Evolutionary conservation across 2,797 vertebrate species (phyloP).

Genomic region (Sparidentex hasta): DNA sequence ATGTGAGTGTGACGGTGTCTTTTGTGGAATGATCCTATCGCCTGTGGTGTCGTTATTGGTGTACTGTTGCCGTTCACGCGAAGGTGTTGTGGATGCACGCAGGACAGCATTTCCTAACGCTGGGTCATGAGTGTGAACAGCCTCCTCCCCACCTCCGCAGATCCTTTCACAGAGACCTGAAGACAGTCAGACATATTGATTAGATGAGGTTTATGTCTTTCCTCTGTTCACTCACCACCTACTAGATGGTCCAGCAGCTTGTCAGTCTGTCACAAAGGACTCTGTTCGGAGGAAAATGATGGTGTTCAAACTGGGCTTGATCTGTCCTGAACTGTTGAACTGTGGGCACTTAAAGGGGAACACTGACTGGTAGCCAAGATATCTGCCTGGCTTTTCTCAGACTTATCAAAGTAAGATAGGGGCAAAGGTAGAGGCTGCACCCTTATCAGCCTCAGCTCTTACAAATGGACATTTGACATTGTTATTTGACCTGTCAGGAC

Average conservation of each 20-base stretch:
- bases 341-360: neutral
- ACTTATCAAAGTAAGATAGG: neutral
- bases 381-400: too few species aligned
- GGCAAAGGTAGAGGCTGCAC: neutral
- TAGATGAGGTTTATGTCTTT: neutral
- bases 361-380: neutral
- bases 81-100: neutral
- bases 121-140: neutral
- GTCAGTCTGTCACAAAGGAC: neutral
- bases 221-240: neutral
- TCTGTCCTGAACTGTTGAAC: neutral
- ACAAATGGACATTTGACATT: neutral
- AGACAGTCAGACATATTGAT: neutral
- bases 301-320: neutral
- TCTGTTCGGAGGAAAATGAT: neutral
- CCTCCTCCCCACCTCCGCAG: too few species aligned
- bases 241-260: neutral
- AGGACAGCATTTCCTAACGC: neutral
- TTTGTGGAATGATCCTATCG: accelerated
- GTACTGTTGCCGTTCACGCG: neutral
- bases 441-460: conserved; percentile 1
- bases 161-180: too few species aligned
- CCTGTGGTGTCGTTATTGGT: neutral
- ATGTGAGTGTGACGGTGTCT: neutral
- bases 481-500: conserved; percentile 19